Conservation (phyloP, 2,888 invertebrate species). For the Ennomos fuscantarius region DNA sequence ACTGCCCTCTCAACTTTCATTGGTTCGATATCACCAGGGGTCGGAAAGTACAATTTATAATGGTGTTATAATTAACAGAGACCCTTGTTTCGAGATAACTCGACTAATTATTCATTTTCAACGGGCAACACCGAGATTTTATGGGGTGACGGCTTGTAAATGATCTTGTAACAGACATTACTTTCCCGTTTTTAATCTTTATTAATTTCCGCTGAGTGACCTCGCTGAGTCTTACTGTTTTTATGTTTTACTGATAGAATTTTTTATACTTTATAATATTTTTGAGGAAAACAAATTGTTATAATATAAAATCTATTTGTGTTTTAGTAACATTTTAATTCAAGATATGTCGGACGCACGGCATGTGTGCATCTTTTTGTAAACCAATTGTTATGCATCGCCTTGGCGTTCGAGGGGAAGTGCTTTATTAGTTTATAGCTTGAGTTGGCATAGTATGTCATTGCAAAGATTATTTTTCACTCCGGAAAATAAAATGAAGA, state of each 20-base stretch:
- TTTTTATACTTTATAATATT: too few species aligned
- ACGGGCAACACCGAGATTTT: conserved; percentile 68
- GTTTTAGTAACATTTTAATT: not conserved
- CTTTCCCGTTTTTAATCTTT: conserved; percentile 27
- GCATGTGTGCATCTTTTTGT: too few species aligned
- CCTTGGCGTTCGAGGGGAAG: too few species aligned
- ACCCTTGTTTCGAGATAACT: conserved; percentile 72
- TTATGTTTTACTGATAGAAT: not conserved
- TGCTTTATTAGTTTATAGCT: too few species aligned
- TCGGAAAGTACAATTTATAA: conserved; percentile 70
- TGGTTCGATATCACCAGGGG: conserved; percentile 68
- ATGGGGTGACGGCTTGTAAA: conserved; percentile 73
- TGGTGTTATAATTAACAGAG: conserved; percentile 81
- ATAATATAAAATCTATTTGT: too few species aligned
- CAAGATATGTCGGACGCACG: too few species aligned
- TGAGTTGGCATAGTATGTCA: too few species aligned
- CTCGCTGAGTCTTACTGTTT: conserved; percentile 2
- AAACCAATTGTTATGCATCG: too few species aligned
- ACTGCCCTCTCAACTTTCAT: conserved; percentile 66
- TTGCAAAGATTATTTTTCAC: too few species aligned
- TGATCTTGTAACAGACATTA: conserved; percentile 48
- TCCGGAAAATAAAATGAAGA: too few species aligned
- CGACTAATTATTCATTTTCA: conserved; percentile 77
- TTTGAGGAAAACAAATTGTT: too few species aligned
- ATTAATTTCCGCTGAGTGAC: conserved; percentile 26